These are phyloP conservation scores for Hypotaenidia okinawae DNA, from an alignment of 2,797 vertebrate species.

Conservation along the genomic window DNA sequence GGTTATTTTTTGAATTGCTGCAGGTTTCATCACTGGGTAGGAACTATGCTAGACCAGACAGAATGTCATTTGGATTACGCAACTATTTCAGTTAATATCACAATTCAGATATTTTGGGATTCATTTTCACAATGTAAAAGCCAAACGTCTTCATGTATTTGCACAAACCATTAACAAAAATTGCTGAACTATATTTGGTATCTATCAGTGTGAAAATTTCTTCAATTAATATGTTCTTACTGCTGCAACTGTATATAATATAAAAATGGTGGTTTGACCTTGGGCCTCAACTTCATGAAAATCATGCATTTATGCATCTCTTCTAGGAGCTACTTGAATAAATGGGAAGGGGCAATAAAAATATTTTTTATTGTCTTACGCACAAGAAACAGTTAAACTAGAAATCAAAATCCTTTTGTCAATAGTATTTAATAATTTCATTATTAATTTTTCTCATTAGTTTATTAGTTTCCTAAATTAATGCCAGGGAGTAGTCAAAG, in stretches of 20 bases:
- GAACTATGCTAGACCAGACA: background rate
- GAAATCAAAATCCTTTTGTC: background rate
- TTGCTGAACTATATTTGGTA: background rate
- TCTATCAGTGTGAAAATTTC: background rate
- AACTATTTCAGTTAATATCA: background rate
- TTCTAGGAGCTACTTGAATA: background rate
- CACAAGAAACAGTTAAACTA: background rate
- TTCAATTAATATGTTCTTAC: background rate
- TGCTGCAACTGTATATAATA: background rate
- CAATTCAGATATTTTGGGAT: background rate
- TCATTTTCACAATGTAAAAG: background rate
- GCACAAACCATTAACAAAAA: background rate
- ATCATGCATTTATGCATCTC: background rate
- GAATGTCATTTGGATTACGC: background rate
- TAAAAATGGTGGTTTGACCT: background rate
- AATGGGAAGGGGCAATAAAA: background rate
- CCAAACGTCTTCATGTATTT: background rate
- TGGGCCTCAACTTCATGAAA: background rate
- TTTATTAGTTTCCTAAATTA: background rate
- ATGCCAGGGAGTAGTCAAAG: background rate
- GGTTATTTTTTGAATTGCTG: constrained; percentile 14
- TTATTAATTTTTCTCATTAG: background rate
- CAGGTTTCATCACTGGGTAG: background rate
- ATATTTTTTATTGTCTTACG: background rate
- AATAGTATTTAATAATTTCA: background rate